These are phyloP conservation scores for Craseonycteris thonglongyai DNA, from an alignment of 2,113 vertebrate genomes.

Conservation along the genomic window DNA sequence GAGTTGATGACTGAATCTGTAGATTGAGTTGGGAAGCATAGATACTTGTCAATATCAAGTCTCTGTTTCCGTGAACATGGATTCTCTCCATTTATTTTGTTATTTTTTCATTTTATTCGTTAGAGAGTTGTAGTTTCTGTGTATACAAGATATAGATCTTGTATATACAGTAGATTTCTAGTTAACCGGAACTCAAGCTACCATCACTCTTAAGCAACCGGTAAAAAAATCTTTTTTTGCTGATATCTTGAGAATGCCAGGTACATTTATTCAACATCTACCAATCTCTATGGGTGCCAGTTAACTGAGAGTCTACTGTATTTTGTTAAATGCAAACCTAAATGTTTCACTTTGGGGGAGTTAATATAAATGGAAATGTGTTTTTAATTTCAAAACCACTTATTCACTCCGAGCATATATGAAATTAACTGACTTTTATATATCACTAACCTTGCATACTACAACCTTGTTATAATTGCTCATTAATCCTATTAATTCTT, in stretches of 20 bases:
- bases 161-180: too few species aligned
- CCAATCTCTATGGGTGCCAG: too few species aligned
- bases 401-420: neutral
- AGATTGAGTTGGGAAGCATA: neutral
- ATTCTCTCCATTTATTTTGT: neutral
- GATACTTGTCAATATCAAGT: neutral
- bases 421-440: too few species aligned
- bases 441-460: too few species aligned
- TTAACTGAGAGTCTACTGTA: too few species aligned
- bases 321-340: neutral
- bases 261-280: too few species aligned
- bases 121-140: neutral
- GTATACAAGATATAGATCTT: neutral
- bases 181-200: too few species aligned
- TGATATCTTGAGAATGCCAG: too few species aligned
- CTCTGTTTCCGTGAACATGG: neutral
- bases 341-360: neutral
- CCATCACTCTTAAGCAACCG: too few species aligned
- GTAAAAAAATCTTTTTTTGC: too few species aligned
- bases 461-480: too few species aligned
- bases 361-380: neutral
- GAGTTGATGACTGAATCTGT: neutral
- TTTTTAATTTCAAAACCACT: neutral
- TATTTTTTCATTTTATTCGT: neutral
- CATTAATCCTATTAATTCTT: too few species aligned